Evolutionary conservation across 1,140 invertebrate species (phyloP), one percentile per base, ranked within the genome.

Genomic region (Pentalonia nigronervosa): DNA sequence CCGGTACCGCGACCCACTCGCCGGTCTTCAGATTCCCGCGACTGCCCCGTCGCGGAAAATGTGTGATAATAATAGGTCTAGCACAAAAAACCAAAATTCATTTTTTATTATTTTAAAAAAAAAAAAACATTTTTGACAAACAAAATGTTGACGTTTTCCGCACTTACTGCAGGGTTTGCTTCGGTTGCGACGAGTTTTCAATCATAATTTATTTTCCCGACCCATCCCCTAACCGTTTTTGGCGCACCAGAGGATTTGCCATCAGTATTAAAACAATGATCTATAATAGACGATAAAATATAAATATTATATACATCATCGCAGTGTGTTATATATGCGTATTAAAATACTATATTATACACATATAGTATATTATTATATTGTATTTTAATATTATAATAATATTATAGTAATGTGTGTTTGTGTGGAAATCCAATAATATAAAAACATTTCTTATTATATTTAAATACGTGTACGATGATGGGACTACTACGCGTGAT

Each of bases 211-310:
- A 76, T 76, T 25, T 56, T 7, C 7, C 50, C 50, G 30, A 6
- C n/a, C 60, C 30, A 25, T 30, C 30, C 60, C 14, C n/a, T 7
- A 88, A 48, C 20, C 23, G 11, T 53, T 25, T 84, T 47, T 41
- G 23, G 34, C 21, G 36, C 36, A 41, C 36, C 25, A 90, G 50
- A 60, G 21, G 21, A 60, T 90, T 83, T 83, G 90, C 90, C 90
- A 92, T 92, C 90, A 92, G 90, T 92, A 92, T 92, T 92, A 92
- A 92, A 92, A 50, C n/a, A 92, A 92, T 92, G 47, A 83, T 91
- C 53, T 67, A 92, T 47, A 83, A 83, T 41, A 90, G 23, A 88
- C 30, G 30, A n/a, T 48, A 41, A 41, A 84, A 23, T 45, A 84
- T 84, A 25, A 76, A 76, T 76, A 76, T 76, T n/a, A n/a, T 76